Base-by-base conservation (phyloP, 2,113 vertebrate species). In the Sminthopsis crassicaudata region DNA sequence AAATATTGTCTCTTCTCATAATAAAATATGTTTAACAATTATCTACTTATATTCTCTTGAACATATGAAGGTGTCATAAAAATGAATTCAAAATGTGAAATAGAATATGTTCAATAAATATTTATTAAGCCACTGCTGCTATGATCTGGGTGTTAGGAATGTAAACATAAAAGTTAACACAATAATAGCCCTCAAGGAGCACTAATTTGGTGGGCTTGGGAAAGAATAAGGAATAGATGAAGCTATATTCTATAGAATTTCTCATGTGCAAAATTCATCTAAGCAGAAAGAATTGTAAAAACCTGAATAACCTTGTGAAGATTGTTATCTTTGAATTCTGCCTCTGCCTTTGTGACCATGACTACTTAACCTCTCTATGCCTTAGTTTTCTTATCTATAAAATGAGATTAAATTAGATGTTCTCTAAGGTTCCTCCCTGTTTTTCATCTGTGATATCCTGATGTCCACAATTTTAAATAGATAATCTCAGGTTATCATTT, bases 41-140 rank as follows among this genome's bases (percentile, higher is more conserved):
- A 93, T 91, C 46, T 52, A 54, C 30, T 24, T 10, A 88, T 12
- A 95, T 92, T 53, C 92, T 91, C 84, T 46, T 94, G 57, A 55
- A 52, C 90, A 94, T 2, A 50, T 95, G 90, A 91, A 92, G 7
- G 46, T 95, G 51, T 96, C 46, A 90, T 84, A 90, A 92, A 96
- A 96, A 9, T 90, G 24, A 92, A 46, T 19, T 6, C 36, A 92
- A 95, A 90, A 50, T 90, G 46, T 51, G 50, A 93, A 95, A 94
- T 10, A 51, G n/a, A 91, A 93, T 30, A 90, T 95, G 94, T 90
- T 57, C 3, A 91, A 95, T 94, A 90, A 51, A 90, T 25, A 30
- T n/a, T 50, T 60, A 46, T 93, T 51, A 93, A 91, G 36, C 36
- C 36, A 36, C 24, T n/a, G 27, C 36, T 76, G 30, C n/a, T 42